These are phyloP conservation scores for Lindbergichthys nudifrons DNA, from an alignment of 2,797 vertebrate genomes.

Conservation along the genomic window DNA sequence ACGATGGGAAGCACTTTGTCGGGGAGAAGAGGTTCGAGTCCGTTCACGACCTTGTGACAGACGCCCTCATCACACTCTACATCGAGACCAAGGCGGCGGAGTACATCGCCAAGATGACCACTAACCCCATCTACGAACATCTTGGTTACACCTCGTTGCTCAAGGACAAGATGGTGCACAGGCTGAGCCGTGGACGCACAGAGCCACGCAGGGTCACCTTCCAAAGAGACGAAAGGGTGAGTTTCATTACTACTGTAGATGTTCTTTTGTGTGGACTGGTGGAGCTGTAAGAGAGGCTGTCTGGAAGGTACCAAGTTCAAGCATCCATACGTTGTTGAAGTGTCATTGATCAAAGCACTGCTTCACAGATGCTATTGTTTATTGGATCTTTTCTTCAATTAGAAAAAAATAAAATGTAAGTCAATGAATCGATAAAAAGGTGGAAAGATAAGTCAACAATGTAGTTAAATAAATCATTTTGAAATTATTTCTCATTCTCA, in stretches of 20 bases:
- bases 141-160: slow-evolving; percentile 95
- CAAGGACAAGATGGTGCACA: slow-evolving; percentile 92
- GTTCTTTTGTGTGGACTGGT: neutral
- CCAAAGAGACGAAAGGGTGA: slow-evolving; percentile 92
- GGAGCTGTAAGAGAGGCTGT: neutral
- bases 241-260: slow-evolving; percentile 37
- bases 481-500: neutral
- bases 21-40: slow-evolving; percentile 99
- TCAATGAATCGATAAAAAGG: neutral
- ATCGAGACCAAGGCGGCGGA: slow-evolving; percentile 98
- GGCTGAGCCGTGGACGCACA: slow-evolving; percentile 88
- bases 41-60: slow-evolving; percentile 97
- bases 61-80: slow-evolving; percentile 97
- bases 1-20: slow-evolving; percentile 98
- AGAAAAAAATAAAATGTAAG: neutral
- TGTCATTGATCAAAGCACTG: neutral
- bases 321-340: neutral
- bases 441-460: neutral
- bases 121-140: slow-evolving; percentile 98
- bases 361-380: neutral
- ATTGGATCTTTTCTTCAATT: neutral
- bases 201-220: slow-evolving; percentile 91
- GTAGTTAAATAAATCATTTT: neutral
- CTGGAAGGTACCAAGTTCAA: neutral
- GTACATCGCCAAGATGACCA: slow-evolving; percentile 99